Evolutionary conservation across 2,113 vertebrate genomes (phyloP), one percentile per base, ranked within the genome.

Genomic region (Nycticryphes semicollaris): DNA sequence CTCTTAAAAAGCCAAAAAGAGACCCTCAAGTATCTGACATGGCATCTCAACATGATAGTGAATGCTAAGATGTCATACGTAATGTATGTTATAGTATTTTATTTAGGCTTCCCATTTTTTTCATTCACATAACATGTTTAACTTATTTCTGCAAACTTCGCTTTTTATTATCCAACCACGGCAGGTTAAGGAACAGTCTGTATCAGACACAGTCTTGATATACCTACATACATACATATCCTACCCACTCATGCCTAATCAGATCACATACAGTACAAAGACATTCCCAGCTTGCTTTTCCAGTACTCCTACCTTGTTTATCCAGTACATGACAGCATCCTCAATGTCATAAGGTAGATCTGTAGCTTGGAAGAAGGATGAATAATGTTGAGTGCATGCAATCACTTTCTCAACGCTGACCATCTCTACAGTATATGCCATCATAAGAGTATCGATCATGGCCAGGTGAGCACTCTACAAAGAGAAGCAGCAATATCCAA

Each of bases 391-490:
- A 53, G 99, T 96, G 77, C 99, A 99, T 0, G 98, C 95, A 62
- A 99, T 98, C 84, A 99, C 99, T 78, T 99, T 99, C 94, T 99
- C 99, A 41, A 98, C 96, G 23, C 98, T 99, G 97, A 99, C 96
- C 94, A 98, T 99, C 98, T 99, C 99, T 84, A 99, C 98, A 0
- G 99, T 99, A 68, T 99, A 99, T 0, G 99, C 99, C 99, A 99
- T 99, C 99, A 99, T 99, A 57, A 99, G 97, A 8, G 99, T 98
- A 96, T 99, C 99, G 1, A 99, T 98, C 99, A 99, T 98, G 35
- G 99, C 99, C 98, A 99, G 89, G 95, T 99, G 99, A 75, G 99
- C 98, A 35, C 98, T 99, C 99, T 99, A 94, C 47, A 98, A 92
- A 48, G 28, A 77, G 30, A 94, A 50, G 33, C 18, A 57, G 10